Percentiles rank a stretch among this genome's conserved stretches.
These are phyloP conservation scores for Drosophila parabipectinata DNA, from an alignment of 1,140 invertebrate genomes.

Conservation along the genomic window DNA sequence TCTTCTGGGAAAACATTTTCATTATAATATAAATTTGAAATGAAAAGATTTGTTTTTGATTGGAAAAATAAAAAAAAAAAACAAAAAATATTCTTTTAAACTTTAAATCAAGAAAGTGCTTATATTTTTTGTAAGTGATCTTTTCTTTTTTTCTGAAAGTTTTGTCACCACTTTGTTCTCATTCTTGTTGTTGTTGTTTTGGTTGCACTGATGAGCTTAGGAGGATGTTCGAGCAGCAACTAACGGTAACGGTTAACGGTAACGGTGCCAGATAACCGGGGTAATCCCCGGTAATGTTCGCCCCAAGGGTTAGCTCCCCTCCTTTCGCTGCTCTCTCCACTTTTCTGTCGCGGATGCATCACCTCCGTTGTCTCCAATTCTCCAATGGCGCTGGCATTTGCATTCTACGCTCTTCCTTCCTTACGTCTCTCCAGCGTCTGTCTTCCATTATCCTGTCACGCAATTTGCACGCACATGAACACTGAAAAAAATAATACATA, in stretches of 20 bases:
- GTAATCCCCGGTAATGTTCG: conserved; percentile 75
- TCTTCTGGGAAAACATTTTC: background rate
- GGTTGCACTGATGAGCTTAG: conserved; percentile 32
- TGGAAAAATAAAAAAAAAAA: background rate
- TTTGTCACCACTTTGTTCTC: conserved; percentile 18
- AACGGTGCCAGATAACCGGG: conserved; percentile 51
- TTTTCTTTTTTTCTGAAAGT: background rate
- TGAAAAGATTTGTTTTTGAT: background rate
- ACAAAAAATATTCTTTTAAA: background rate
- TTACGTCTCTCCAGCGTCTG: no score
- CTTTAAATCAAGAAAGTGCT: no score
- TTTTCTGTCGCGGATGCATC: background rate
- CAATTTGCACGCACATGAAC: conserved; percentile 64
- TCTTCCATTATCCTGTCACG: conserved; percentile 1
- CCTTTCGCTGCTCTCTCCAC: background rate
- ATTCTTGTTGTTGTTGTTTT: background rate
- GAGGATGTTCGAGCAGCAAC: conserved; percentile 40
- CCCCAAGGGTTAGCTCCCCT: conserved; percentile 59
- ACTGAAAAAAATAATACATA: background rate
- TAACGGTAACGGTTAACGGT: conserved; percentile 58
- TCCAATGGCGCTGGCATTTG: background rate
- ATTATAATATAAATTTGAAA: background rate
- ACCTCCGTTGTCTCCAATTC: background rate
- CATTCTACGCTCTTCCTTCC: conserved; percentile 15
- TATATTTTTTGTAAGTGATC: background rate